phyloP scores from a whole-genome alignment of 35 echinoderm and acorn worm species.

The Ophiothrix spiculata region DNA sequence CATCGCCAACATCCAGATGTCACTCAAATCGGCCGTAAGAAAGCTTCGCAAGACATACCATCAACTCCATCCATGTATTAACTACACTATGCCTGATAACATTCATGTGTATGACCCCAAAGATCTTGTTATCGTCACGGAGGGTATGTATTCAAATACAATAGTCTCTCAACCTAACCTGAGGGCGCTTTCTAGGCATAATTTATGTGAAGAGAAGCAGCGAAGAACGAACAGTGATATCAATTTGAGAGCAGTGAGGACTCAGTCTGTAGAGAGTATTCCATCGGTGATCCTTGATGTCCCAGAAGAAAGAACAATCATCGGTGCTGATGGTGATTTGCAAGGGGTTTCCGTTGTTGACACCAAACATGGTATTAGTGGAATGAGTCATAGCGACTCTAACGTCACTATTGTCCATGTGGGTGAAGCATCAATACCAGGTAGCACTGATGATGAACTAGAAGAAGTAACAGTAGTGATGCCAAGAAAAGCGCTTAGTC shows the following conservation, averaged over 20 bases:
- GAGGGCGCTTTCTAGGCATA: constrained; percentile 31
- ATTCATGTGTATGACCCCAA: constrained; percentile 80
- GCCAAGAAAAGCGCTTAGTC: constrained; percentile 10
- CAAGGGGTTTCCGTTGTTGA: constrained; percentile 48
- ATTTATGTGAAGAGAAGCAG: constrained; percentile 13
- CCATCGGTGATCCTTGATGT: constrained; percentile 51
- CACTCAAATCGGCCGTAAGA: constrained; percentile 72
- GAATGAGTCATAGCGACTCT: neutral
- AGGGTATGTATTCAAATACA: constrained; percentile 81
- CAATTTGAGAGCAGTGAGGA: constrained; percentile 62
- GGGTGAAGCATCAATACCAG: constrained; percentile 25
- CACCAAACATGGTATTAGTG: neutral
- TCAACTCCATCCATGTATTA: constrained; percentile 67
- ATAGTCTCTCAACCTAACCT: constrained; percentile 83
- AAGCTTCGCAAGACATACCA: constrained; percentile 84
- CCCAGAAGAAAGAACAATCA: constrained; percentile 24
- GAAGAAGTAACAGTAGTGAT: constrained; percentile 15
- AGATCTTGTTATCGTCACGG: constrained; percentile 71
- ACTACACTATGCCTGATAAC: constrained; percentile 80
- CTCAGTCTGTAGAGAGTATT: constrained; percentile 83
- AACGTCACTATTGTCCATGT: constrained; percentile 40
- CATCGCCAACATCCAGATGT: constrained; percentile 74
- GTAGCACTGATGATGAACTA: constrained; percentile 49
- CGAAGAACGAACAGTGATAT: constrained; percentile 77
- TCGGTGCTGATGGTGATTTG: constrained; percentile 51